A percentile compares a stretch with the other conserved stretches of the same genome.
These are phyloP conservation scores for Limenitis arthemis DNA, from an alignment of 2,888 invertebrate species.

Conservation along the genomic window DNA sequence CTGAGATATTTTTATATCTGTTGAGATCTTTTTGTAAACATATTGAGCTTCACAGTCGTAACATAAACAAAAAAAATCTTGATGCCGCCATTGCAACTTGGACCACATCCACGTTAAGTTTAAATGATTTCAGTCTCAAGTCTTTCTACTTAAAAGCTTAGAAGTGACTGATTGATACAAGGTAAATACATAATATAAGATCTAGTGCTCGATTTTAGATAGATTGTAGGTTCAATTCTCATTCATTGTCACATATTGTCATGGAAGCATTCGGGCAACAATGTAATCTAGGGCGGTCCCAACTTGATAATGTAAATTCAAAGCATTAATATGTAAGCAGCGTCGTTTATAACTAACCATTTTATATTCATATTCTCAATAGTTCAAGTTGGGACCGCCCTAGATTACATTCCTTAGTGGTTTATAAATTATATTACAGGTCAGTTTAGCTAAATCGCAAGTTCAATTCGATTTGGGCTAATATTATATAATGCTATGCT, in stretches of 20 bases:
- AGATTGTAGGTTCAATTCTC: too few species aligned
- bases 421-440: background rate
- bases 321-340: constrained; percentile 13
- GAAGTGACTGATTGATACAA: too few species aligned
- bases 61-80: constrained; percentile 54
- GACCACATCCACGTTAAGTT: too few species aligned
- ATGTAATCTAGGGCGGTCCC: constrained; percentile 10
- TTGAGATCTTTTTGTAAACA: constrained; percentile 61
- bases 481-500: too few species aligned
- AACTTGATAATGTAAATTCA: constrained; percentile 11
- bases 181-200: too few species aligned
- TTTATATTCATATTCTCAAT: constrained; percentile 14
- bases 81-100: background rate
- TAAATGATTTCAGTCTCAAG: too few species aligned
- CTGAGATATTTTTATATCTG: constrained; percentile 69
- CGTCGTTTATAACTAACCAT: constrained; percentile 9
- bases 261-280: background rate
- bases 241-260: too few species aligned
- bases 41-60: constrained; percentile 50
- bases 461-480: too few species aligned
- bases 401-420: constrained; percentile 6
- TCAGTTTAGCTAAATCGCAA: too few species aligned
- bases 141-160: too few species aligned
- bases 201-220: too few species aligned
- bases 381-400: constrained; percentile 5